A percentile compares a stretch with the other conserved stretches of the same genome.
phyloP scores from a whole-genome alignment of 2,797 vertebrate species.

The Euphonia xanthogaster region DNA sequence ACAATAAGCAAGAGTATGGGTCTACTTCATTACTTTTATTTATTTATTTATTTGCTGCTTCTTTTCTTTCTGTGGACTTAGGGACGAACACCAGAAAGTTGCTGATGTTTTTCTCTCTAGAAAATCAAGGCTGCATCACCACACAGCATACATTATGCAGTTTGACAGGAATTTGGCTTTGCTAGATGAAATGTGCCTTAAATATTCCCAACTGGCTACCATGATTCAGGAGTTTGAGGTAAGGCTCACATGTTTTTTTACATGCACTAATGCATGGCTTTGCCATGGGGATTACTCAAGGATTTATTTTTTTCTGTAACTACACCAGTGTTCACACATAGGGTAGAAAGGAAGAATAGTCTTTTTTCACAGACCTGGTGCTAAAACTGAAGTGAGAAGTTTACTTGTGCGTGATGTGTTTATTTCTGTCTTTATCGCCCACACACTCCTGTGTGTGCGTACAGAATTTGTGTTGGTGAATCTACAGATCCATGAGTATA shows the following conservation, averaged over 20 bases:
- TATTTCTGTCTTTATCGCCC: neutral
- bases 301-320: neutral
- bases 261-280: neutral
- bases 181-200: constrained; percentile 84
- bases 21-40: neutral
- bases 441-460: neutral
- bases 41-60: neutral
- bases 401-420: neutral
- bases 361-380: neutral
- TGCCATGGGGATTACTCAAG: neutral
- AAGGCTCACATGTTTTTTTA: neutral
- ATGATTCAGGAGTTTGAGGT: constrained; percentile 88
- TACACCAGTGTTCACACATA: neutral
- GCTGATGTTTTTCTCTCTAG: constrained; percentile 88
- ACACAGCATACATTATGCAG: constrained; percentile 86
- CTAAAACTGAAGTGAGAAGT: neutral
- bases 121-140: constrained; percentile 85
- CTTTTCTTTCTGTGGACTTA: constrained; percentile 56
- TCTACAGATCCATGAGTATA: neutral
- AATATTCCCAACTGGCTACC: constrained; percentile 77
- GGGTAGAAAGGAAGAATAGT: neutral
- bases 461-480: neutral
- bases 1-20: neutral
- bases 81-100: constrained; percentile 89
- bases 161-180: constrained; percentile 88